A percentile compares a stretch with the other conserved stretches of the same genome.
Conservation (phyloP, 2,113 vertebrate genomes). For the Puma concolor region DNA sequence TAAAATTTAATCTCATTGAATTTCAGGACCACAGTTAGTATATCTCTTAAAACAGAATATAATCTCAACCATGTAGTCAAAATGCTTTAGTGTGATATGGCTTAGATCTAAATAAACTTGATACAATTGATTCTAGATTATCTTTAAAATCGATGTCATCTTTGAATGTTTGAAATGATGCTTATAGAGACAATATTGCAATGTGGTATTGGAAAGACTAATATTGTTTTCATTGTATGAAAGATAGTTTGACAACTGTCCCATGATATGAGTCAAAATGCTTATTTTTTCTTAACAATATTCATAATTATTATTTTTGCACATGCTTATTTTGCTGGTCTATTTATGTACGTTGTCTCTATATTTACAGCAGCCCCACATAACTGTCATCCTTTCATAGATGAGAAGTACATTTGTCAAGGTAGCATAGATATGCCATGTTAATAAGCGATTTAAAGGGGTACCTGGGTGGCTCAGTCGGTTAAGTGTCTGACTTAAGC, state of each 20-base stretch:
- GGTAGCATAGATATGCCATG: neutral
- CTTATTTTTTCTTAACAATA: neutral
- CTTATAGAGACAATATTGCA: neutral
- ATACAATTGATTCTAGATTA: neutral
- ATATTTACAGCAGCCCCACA: neutral
- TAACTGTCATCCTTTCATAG: neutral
- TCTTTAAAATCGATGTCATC: neutral
- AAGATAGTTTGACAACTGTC: neutral
- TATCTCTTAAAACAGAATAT: neutral
- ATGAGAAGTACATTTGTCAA: neutral
- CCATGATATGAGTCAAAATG: neutral
- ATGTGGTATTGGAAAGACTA: neutral
- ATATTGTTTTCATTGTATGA: slow-evolving; percentile 8
- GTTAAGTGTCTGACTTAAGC: no score
- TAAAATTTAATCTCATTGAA: neutral
- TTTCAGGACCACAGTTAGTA: neutral
- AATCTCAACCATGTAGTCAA: neutral
- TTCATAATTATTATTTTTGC: neutral
- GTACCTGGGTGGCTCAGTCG: no score
- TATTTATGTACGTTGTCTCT: neutral
- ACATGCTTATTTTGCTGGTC: neutral
- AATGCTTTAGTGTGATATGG: neutral
- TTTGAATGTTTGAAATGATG: neutral
- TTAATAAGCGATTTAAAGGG: neutral
- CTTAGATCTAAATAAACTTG: neutral